Percentiles rank a stretch among this genome's conserved stretches.
These are phyloP conservation scores for Cryptomyrus ogoouensis DNA, from an alignment of 2,113 vertebrate species.

Conservation along the genomic window DNA sequence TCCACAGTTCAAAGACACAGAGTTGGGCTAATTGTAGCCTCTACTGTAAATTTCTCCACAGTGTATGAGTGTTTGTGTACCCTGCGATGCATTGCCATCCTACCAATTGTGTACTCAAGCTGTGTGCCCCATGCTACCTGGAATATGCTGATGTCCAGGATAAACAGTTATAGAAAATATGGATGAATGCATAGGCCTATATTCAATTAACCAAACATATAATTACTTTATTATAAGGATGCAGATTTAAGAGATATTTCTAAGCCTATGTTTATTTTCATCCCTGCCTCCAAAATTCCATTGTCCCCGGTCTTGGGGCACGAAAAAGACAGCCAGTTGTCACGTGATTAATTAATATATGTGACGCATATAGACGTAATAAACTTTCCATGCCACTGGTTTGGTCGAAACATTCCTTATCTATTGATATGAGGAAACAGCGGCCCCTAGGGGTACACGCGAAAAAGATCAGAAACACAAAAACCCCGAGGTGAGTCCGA, in stretches of 20 bases:
- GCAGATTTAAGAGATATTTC: background rate
- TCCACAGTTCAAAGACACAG: background rate
- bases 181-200: background rate
- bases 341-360: background rate
- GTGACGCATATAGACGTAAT: background rate
- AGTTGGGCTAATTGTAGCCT: background rate
- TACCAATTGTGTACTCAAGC: background rate
- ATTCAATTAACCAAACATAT: background rate
- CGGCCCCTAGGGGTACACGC: conserved; percentile 54
- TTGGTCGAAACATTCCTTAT: background rate
- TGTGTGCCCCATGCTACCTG: background rate
- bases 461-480: conserved; percentile 19
- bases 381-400: background rate
- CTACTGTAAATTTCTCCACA: background rate
- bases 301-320: background rate
- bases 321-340: conserved; percentile 17
- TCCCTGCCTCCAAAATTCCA: background rate
- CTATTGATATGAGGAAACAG: conserved; percentile 62
- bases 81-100: background rate
- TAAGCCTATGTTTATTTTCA: background rate
- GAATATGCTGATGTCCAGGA: background rate
- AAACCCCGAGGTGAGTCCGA: background rate
- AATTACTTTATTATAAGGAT: background rate
- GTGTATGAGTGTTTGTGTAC: background rate
- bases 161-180: background rate